Evolutionary conservation across 2,888 invertebrate species (phyloP), one percentile per base, ranked within the genome.

Genomic region (Meiosimyza decipiens): DNA sequence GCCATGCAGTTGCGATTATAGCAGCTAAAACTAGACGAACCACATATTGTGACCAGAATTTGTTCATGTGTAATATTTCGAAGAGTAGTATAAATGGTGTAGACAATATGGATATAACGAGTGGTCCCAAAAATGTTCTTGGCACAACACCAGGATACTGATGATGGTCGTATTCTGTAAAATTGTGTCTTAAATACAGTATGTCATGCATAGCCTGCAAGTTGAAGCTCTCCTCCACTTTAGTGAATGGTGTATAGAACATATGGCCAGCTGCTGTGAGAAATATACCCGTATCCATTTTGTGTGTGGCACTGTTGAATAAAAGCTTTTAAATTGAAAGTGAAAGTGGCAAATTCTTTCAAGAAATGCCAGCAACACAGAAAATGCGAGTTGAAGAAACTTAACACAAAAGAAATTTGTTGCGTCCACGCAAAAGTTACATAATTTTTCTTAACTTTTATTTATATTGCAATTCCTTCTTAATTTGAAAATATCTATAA

Each of bases 221-320:
- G 89, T 98, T 99, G 87, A 99, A 99, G 88, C 98, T 99, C 89
- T 99, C 99, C 88, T 99, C 99, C 67, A 99, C 99, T 92, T 99
- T 99, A 6, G 98, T 98, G 86, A 94, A 98, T 69, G 99, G 99
- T 83, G 97, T 97, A 80, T 94, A 90, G 76, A 96, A 86, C 73
- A 98, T 88, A 87, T 96, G 95, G 80, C 93, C 90, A 79, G 92
- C 90, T 74, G 94, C 93, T 80, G 94, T 90, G 79, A 94, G 88
- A 85, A 93, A 91, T 81, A 94, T 88, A 85, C 94, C 88, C 83
- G 92, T 90, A 85, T 92, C 92, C 94, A 95, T 94, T 57, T 67
- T 76, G 63, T 18, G 6, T 18, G 1, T 50, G 12, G 50, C 50
- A 63, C 16, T 47, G 16, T 5, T 15, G 22, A 16, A 11, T 12